phyloP scores from a whole-genome alignment of 2,797 vertebrate species.

The Hyperoplus lanceolatus region DNA sequence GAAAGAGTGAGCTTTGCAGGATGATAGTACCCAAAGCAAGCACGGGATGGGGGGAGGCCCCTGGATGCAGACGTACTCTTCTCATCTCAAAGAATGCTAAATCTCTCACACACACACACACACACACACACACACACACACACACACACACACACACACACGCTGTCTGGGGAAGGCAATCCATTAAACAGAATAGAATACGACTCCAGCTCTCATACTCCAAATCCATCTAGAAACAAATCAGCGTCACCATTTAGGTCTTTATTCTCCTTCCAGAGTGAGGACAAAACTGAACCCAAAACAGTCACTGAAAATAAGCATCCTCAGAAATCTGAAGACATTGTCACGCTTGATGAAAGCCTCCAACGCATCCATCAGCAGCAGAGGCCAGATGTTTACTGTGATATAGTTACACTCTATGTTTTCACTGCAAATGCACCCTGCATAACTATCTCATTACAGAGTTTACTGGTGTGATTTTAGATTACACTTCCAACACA shows the following conservation, averaged over 20 bases:
- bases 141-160: slow-evolving; percentile 29
- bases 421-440: slow-evolving; percentile 4
- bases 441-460: slow-evolving; percentile 2
- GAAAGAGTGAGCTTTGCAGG: slow-evolving; percentile 68
- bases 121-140: slow-evolving; percentile 57
- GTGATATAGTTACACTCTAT: slow-evolving; percentile 34
- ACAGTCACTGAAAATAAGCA: slow-evolving; percentile 41
- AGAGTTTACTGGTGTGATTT: slow-evolving; percentile 14
- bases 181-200: slow-evolving; percentile 77
- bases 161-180: slow-evolving; percentile 70
- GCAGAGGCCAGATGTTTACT: slow-evolving; percentile 45
- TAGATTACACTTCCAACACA: neutral
- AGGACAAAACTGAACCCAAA: slow-evolving; percentile 72
- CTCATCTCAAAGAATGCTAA: slow-evolving; percentile 83
- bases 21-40: slow-evolving; percentile 80
- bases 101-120: slow-evolving; percentile 67
- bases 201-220: slow-evolving; percentile 59
- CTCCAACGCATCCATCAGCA: slow-evolving; percentile 40
- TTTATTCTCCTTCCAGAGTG: slow-evolving; percentile 71
- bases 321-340: slow-evolving; percentile 18
- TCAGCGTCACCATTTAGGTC: slow-evolving; percentile 66
- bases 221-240: slow-evolving; percentile 66
- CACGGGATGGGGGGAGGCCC: slow-evolving; percentile 68
- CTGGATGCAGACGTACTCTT: slow-evolving; percentile 77
- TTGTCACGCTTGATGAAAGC: slow-evolving; percentile 52